Conservation (phyloP, 2,797 vertebrate species). For the Pantherophis vulpinus region DNA sequence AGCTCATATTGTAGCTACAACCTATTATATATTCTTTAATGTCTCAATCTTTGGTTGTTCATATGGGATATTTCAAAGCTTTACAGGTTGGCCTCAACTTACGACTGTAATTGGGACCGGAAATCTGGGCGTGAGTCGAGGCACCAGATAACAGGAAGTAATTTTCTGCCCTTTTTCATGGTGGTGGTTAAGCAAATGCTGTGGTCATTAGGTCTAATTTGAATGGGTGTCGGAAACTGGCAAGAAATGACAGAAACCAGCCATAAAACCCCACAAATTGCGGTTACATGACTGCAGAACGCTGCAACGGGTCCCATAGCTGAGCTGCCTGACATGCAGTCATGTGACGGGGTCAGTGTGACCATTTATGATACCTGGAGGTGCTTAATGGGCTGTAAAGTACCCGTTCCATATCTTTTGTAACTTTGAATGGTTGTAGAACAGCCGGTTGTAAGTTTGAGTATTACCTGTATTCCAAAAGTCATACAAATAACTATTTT, state of each 20-base stretch:
- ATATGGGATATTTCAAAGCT: background rate
- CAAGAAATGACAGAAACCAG: background rate
- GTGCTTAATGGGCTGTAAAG: background rate
- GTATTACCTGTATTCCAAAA: background rate
- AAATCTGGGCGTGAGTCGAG: background rate
- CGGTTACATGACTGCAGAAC: background rate
- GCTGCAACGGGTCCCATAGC: background rate
- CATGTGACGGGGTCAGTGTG: background rate
- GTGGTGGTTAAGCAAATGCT: background rate
- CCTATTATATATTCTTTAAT: background rate
- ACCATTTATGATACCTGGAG: background rate
- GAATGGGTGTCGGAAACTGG: background rate
- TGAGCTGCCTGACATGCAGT: background rate
- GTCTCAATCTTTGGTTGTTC: background rate
- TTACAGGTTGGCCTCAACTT: background rate
- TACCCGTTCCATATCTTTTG: background rate
- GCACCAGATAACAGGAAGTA: background rate
- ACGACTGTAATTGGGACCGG: background rate
- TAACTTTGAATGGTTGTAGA: background rate
- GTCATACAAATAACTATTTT: background rate
- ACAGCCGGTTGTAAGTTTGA: background rate
- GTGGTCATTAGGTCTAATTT: background rate
- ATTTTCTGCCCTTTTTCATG: background rate
- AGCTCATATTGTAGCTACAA: background rate
- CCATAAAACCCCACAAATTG: background rate